Conservation (phyloP, 2,797 vertebrate genomes). For the Geotrypetes seraphini region DNA sequence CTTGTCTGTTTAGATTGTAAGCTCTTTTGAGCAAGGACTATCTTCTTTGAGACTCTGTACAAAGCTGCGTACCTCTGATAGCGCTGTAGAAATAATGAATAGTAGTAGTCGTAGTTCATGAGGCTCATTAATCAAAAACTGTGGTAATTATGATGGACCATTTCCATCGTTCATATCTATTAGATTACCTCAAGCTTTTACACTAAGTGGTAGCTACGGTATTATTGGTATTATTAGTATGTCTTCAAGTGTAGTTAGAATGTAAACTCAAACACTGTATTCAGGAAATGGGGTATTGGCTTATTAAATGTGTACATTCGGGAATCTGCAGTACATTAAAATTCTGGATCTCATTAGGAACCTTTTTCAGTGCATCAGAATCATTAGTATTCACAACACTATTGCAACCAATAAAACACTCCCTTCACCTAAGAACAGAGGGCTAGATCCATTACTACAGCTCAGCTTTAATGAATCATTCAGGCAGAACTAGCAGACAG, state of each 20-base stretch:
- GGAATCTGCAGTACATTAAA: constrained; percentile 55
- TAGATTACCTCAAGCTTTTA: constrained; percentile 52
- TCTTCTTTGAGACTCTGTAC: too few species aligned
- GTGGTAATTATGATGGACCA: too few species aligned
- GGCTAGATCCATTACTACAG: constrained; percentile 19
- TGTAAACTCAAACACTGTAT: constrained; percentile 57
- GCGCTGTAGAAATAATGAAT: too few species aligned
- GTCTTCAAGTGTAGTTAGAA: constrained; percentile 46
- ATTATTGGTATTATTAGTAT: constrained; percentile 48
- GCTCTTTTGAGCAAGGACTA: too few species aligned
- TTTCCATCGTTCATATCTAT: constrained; percentile 59
- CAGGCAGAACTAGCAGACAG: constrained; percentile 31
- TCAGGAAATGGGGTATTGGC: constrained; percentile 51
- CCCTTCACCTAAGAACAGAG: constrained; percentile 29
- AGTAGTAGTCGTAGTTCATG: too few species aligned
- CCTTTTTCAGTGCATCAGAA: constrained; percentile 36
- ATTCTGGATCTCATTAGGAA: constrained; percentile 57
- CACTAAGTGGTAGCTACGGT: constrained; percentile 29
- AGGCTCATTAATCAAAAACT: constrained; percentile 63
- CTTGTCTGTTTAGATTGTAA: too few species aligned
- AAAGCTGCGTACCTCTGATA: too few species aligned
- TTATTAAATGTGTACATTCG: constrained; percentile 58
- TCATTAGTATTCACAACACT: constrained; percentile 36
- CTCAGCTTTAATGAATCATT: constrained; percentile 30
- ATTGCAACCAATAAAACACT: constrained; percentile 37